phyloP scores from a whole-genome alignment of 2,888 invertebrate genomes.

The Nasonovia ribisnigri region DNA sequence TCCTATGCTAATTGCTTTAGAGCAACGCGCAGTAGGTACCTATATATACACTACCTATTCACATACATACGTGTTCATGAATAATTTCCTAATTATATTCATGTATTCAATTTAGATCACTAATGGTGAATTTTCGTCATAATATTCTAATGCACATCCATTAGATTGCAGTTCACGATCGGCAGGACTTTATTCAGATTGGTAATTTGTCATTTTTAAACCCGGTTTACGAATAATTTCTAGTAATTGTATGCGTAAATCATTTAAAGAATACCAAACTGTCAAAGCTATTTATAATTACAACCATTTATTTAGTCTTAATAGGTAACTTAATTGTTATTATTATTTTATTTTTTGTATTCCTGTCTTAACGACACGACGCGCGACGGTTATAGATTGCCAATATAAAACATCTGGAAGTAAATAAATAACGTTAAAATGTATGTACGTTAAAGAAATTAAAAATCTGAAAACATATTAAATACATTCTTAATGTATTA shows the following conservation, averaged over 20 bases:
- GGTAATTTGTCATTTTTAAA: neutral
- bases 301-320: neutral
- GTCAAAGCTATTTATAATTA: neutral
- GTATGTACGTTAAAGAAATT: neutral
- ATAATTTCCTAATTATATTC: constrained; percentile 38
- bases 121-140: constrained; percentile 3
- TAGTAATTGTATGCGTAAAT: neutral
- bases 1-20: constrained; percentile 11
- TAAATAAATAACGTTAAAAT: neutral
- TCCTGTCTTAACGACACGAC: neutral
- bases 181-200: neutral
- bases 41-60: neutral
- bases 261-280: neutral
- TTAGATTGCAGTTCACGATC: neutral
- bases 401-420: neutral
- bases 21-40: neutral
- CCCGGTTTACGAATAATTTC: neutral
- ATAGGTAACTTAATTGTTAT: neutral
- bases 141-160: neutral
- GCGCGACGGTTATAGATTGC: neutral
- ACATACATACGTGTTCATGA: neutral
- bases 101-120: constrained; percentile 25
- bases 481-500: neutral
- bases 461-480: neutral
- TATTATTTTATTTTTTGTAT: neutral